A percentile compares a stretch with the other conserved stretches of the same genome.
These are phyloP conservation scores for Sus scrofa DNA, from an alignment of 2,113 vertebrate genomes.

Conservation along the genomic window DNA sequence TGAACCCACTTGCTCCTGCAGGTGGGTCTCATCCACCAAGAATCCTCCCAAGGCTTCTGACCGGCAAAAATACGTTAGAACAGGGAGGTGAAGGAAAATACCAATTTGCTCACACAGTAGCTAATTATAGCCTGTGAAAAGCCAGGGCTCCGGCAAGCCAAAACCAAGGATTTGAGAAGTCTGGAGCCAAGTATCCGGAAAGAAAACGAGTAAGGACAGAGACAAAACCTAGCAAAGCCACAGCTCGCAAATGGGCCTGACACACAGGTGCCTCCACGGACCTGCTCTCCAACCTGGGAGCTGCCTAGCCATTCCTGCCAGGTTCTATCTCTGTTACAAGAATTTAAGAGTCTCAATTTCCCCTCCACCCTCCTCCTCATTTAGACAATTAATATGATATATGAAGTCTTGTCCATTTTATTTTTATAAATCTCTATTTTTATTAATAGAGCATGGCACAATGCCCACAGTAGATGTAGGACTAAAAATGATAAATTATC, in stretches of 20 bases:
- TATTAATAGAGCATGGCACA: background rate
- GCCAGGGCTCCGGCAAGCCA: background rate
- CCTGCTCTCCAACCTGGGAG: background rate
- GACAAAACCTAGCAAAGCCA: background rate
- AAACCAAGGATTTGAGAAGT: background rate
- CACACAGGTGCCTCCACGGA: background rate
- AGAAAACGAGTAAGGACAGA: background rate
- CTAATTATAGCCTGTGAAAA: conserved; percentile 11
- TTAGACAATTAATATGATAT: conserved; percentile 19
- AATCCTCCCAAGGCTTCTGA: background rate
- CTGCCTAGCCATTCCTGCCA: background rate
- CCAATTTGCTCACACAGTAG: background rate
- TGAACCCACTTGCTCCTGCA: background rate
- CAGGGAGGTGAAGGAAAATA: background rate
- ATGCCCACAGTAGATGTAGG: background rate
- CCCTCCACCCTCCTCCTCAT: background rate
- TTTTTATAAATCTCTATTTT: conserved; percentile 1
- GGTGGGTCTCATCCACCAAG: background rate
- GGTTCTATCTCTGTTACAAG: background rate
- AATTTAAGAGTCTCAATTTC: background rate
- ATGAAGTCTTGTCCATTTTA: background rate
- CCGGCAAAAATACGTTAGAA: background rate
- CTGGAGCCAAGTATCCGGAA: background rate
- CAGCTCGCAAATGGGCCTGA: background rate
- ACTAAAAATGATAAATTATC: conserved; percentile 44